Evolutionary conservation across 64 coral and sea anemone genomes (phyloP).

Genomic region (Montipora efflorescens): DNA sequence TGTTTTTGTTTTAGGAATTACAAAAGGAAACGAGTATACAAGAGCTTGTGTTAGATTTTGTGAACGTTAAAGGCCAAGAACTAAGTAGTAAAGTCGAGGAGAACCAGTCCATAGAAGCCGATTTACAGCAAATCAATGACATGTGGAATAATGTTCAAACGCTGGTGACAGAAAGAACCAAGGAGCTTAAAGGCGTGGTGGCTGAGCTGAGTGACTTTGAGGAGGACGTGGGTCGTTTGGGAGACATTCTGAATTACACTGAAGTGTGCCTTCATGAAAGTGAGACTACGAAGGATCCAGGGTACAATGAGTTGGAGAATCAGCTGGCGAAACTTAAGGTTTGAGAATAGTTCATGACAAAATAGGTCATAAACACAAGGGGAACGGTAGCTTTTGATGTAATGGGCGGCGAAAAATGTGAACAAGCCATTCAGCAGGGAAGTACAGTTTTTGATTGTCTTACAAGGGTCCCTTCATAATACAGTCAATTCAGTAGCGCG

Average conservation of each 20-base stretch:
- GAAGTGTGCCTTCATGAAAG: constrained; percentile 87
- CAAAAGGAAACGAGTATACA: constrained; percentile 87
- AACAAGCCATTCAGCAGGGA: too few relatives aligned
- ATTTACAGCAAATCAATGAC: constrained; percentile 83
- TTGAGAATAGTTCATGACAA: neutral
- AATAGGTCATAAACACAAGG: neutral
- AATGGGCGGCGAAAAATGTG: too few relatives aligned
- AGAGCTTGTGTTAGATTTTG: constrained; percentile 89
- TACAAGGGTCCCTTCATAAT: too few relatives aligned
- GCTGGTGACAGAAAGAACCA: constrained; percentile 59
- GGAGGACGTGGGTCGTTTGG: constrained; percentile 67
- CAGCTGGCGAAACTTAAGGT: constrained; percentile 91
- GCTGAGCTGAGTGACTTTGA: constrained; percentile 82
- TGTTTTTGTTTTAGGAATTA: constrained; percentile 54
- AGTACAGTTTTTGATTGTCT: too few relatives aligned
- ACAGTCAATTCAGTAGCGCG: too few relatives aligned
- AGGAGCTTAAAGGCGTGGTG: constrained; percentile 55
- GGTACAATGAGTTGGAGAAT: constrained; percentile 88
- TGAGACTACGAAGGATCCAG: constrained; percentile 62
- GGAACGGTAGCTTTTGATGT: too few relatives aligned
- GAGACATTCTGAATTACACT: constrained; percentile 87
- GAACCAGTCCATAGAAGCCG: constrained; percentile 76
- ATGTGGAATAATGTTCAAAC: constrained; percentile 76
- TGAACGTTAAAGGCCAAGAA: constrained; percentile 95
- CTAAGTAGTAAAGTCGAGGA: constrained; percentile 76